Evolutionary conservation across 2,888 invertebrate genomes (phyloP).

Genomic region (Xylota sylvarum): DNA sequence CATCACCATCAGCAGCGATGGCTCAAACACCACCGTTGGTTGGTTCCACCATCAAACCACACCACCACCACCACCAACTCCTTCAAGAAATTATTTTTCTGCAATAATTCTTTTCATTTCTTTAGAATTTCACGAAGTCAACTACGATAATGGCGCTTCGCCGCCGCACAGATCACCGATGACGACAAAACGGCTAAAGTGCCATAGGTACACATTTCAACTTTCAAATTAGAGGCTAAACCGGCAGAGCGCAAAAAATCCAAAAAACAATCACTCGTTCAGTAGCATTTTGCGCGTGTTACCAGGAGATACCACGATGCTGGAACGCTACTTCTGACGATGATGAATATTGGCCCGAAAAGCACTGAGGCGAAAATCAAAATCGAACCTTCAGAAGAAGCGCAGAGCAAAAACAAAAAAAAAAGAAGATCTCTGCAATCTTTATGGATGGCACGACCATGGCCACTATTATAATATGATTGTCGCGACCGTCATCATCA

Average conservation of each 20-base stretch:
- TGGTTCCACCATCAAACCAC: slow-evolving; percentile 49
- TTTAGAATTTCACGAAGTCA: slow-evolving; percentile 75
- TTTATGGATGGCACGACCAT: slow-evolving; percentile 74
- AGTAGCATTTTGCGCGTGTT: slow-evolving; percentile 75
- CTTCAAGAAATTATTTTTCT: slow-evolving; percentile 69
- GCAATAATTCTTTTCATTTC: slow-evolving; percentile 75
- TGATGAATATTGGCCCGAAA: slow-evolving; percentile 73
- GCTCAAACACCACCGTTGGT: slow-evolving; percentile 31
- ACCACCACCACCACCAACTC: slow-evolving; percentile 48
- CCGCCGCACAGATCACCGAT: slow-evolving; percentile 57
- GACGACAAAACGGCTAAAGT: slow-evolving; percentile 76
- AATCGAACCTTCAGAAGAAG: slow-evolving; percentile 56
- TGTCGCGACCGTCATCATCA: slow-evolving; percentile 77
- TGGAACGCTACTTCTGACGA: slow-evolving; percentile 54
- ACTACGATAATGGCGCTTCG: slow-evolving; percentile 55
- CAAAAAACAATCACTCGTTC: slow-evolving; percentile 67
- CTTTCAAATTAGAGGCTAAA: slow-evolving; percentile 75
- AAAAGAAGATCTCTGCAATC: slow-evolving; percentile 60
- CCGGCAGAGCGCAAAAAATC: slow-evolving; percentile 37
- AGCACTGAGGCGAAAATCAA: slow-evolving; percentile 56
- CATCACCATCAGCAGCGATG: slow-evolving; percentile 19
- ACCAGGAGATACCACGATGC: slow-evolving; percentile 52
- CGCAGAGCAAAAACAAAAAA: slow-evolving; percentile 4
- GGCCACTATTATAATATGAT: slow-evolving; percentile 76
- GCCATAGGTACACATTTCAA: slow-evolving; percentile 76